Percentiles rank a stretch among this genome's conserved stretches.
Conservation (phyloP, 2,113 vertebrate species). For the Morphnarchus princeps region DNA sequence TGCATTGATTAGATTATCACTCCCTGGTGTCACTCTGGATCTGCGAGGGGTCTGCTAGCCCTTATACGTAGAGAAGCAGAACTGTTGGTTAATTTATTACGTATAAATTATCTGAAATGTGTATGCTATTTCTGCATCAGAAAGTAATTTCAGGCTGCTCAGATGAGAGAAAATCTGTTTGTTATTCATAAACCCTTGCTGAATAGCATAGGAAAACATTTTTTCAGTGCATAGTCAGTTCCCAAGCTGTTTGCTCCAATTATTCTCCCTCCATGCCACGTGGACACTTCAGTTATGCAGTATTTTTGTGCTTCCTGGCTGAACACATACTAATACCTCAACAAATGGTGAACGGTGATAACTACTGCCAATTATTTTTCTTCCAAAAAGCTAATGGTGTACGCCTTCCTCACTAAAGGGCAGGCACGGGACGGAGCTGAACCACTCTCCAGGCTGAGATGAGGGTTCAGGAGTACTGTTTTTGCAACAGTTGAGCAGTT, state of each 20-base stretch:
- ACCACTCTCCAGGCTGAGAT: background rate
- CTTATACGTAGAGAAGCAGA: background rate
- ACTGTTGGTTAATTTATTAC: background rate
- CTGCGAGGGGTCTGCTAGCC: background rate
- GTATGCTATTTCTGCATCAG: background rate
- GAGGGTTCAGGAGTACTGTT: background rate
- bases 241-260: conserved; percentile 12
- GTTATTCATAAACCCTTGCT: background rate
- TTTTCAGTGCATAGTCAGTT: background rate
- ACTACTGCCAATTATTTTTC: background rate
- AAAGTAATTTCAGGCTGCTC: background rate
- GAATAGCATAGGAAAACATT: conserved; percentile 1
- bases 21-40: background rate
- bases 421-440: background rate
- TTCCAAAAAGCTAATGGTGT: background rate
- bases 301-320: background rate
- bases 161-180: conserved; percentile 22
- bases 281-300: background rate
- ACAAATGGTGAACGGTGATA: background rate
- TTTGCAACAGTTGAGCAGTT: background rate
- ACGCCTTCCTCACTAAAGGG: background rate
- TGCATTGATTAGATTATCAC: background rate
- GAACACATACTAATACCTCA: background rate
- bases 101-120: background rate
- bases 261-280: background rate